Base-by-base conservation (phyloP, 2,797 vertebrate genomes). In the Amniataba percoides region DNA sequence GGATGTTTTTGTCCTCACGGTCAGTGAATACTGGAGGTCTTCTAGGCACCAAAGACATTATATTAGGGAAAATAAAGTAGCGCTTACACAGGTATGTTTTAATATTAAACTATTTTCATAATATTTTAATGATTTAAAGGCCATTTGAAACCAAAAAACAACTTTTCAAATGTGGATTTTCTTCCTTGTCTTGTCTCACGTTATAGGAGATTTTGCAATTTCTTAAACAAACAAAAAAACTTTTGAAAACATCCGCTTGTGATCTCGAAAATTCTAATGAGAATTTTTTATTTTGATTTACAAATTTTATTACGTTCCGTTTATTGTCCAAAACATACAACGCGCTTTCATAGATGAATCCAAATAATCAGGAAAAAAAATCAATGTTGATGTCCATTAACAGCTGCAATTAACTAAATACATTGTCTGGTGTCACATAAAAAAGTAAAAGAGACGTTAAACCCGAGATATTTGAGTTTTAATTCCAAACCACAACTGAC, bases 381-480 rank as follows among this genome's bases (percentile, higher is more conserved):
- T 1, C 0, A 0, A 43, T 51, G 13, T 49, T 49, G 19, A 4
- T 25, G n/a, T 5, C 23, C 13, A 7, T 25, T 0, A 25, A 42
- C 11, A 1, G 9, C 4, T 19, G 3, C 8, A 18, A 31, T 56
- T 4, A 1, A 19, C 21, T 2, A 31, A 31, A 16, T n/a, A n/a
- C n/a, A n/a, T 27, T 45, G 25, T 43, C 45, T 52, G 36, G n/a
- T 14, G 16, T 16, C 11, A 34, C 10, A 45, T 0, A 21, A 2
- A 51, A 36, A 36, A 27, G n/a, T 2, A 55, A 45, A 1, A 36
- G 8, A 12, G 7, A 52, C 25, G 19, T 34, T 25, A 5, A 21
- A 36, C 7, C 5, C 40, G 2, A 53, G 13, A 36, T 36, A 49
- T 56, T 61, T 66, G 27, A 23, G 16, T 58, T 84, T 73, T 36